These are phyloP conservation scores for Temnothorax nylanderi DNA, from an alignment of 1,140 invertebrate species.

Conservation along the genomic window DNA sequence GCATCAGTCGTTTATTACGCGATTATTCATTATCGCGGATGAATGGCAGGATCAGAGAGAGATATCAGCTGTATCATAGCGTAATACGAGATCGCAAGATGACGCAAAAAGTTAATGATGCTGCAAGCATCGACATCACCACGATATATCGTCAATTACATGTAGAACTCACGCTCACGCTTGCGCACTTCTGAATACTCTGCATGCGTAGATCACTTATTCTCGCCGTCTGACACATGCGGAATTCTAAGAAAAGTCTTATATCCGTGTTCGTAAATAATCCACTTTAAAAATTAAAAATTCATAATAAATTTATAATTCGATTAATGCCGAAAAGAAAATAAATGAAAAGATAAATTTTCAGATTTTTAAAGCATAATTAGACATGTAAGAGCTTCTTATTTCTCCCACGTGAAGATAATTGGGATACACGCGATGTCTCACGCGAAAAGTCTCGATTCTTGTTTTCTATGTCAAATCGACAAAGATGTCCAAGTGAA, in stretches of 20 bases:
- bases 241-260: constrained; percentile 18
- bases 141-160: not conserved
- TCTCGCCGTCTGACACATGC: constrained; percentile 9
- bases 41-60: not conserved
- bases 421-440: not conserved
- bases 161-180: not conserved
- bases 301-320: not conserved
- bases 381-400: not conserved
- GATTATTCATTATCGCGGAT: constrained; percentile 19
- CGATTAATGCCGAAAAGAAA: not conserved
- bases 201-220: not conserved
- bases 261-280: not conserved
- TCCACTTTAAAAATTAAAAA: not conserved
- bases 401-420: not conserved
- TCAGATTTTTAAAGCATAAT: not conserved
- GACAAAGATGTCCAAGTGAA: not conserved
- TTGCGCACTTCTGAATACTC: not conserved
- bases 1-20: not conserved
- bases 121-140: constrained; percentile 2
- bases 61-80: not conserved
- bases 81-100: constrained; percentile 13
- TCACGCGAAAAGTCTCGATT: not conserved
- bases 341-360: not conserved
- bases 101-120: constrained; percentile 33
- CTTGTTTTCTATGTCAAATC: not conserved